Percentiles rank a stretch among this genome's conserved stretches.
phyloP scores from a whole-genome alignment of 2,888 invertebrate species.

The Doris montereyensis region DNA sequence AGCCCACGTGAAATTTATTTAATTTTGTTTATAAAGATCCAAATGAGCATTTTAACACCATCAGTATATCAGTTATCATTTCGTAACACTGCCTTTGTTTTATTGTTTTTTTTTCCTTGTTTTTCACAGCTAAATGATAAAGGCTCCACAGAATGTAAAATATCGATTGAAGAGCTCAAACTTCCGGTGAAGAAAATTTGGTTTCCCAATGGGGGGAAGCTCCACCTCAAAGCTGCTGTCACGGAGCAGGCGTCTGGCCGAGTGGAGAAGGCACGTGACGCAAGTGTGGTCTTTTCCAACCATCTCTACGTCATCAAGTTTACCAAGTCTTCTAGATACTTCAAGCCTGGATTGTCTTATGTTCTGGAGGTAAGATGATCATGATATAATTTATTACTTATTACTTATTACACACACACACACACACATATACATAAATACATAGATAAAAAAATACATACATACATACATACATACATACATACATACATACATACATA shows the following conservation, averaged over 20 bases:
- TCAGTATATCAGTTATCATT: no score
- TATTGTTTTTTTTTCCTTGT: no score
- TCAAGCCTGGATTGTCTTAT: constrained; percentile 55
- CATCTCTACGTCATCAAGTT: constrained; percentile 51
- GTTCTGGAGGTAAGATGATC: constrained; percentile 49
- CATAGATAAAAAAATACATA: no score
- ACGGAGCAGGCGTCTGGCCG: constrained; percentile 55
- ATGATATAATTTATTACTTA: no score
- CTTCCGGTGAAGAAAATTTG: constrained; percentile 47
- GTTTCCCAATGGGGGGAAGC: constrained; percentile 55
- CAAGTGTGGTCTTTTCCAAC: constrained; percentile 49
- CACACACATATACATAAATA: no score
- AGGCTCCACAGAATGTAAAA: constrained; percentile 44
- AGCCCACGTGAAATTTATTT: no score
- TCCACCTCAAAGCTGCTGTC: constrained; percentile 52
- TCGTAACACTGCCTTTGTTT: no score
- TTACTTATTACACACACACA: no score
- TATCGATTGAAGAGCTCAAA: constrained; percentile 43
- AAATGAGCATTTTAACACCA: no score
- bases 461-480: no score
- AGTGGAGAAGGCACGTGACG: constrained; percentile 48
- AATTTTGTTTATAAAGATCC: no score
- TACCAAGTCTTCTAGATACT: constrained; percentile 50
- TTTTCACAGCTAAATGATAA: constrained; percentile 47
- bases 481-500: no score